Evolutionary conservation across 2,888 invertebrate genomes (phyloP), one percentile per base, ranked within the genome.

Genomic region (Callosobruchus maculatus): DNA sequence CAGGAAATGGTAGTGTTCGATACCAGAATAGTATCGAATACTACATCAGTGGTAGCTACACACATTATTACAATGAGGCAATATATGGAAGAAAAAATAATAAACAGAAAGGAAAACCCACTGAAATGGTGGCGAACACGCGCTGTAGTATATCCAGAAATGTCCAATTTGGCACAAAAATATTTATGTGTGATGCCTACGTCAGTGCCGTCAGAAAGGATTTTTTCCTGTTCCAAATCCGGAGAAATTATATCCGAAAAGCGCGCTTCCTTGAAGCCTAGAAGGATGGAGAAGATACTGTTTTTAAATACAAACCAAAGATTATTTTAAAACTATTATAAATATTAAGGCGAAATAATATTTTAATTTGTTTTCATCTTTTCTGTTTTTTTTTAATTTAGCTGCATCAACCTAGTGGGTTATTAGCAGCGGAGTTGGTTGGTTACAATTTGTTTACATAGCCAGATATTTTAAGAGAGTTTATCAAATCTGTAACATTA

Each of bases 231-330:
- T 26, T 26, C 67, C 22, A 74, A 73, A 70, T 73, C 72, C 22
- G 70, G 72, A 30, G 69, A 72, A 72, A 72, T 70, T 70, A 70
- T 73, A 70, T 73, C 73, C 30, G 73, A 73, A 73, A 73, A 73
- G 70, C 73, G 73, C 22, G 67, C 73, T 31, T 73, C 68, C 68
- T 74, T 74, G 26, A 26, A 26, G 26, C 26, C 26, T 26, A 26
- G 7, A 26, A 26, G 3, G 26, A 26, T 26, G 26, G 26, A 26
- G 7, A 26, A 26, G 7, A 26, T 26, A 26, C 7, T 26, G 26
- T 26, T 26, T 26, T 26, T 26, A 26, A 26, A 26, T 26, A 26
- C 26, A 26, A 26, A 26, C 26, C 26, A 26, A 26, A 26, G 26
- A 26, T 26, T 26, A 26, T 26, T 26, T 26, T 26, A 26, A 26